Evolutionary conservation across 1,140 invertebrate species (phyloP).

Genomic region (Camponotus pennsylvanicus): DNA sequence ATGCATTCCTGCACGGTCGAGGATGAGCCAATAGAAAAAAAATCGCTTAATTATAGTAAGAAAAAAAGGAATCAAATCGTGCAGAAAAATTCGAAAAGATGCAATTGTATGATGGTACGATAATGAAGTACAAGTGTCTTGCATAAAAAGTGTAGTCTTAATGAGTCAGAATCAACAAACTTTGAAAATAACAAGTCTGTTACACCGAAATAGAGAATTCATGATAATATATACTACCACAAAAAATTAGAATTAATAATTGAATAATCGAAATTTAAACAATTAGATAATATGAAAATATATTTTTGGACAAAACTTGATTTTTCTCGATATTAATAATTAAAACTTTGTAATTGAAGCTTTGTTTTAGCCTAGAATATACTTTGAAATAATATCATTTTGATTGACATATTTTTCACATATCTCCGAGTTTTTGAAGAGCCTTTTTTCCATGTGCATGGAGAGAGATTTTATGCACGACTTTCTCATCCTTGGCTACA

Average conservation of each 20-base stretch:
- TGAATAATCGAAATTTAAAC: background rate
- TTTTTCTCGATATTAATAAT: background rate
- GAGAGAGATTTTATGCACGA: background rate
- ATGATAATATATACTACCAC: background rate
- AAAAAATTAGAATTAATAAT: background rate
- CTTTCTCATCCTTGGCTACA: no score
- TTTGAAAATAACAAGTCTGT: background rate
- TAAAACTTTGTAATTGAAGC: background rate
- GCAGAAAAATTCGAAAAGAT: background rate
- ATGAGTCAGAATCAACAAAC: background rate
- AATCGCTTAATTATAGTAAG: background rate
- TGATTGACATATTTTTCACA: background rate
- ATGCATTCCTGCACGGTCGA: conserved; percentile 56
- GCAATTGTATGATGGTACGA: background rate
- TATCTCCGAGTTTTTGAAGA: background rate
- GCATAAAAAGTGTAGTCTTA: background rate
- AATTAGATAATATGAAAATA: background rate
- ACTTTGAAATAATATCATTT: conserved; percentile 14
- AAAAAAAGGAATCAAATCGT: background rate
- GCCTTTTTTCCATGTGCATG: background rate
- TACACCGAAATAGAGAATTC: background rate
- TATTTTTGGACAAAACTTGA: background rate
- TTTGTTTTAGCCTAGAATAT: background rate
- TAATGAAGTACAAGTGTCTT: background rate
- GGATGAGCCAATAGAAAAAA: conserved; percentile 21